A percentile compares a stretch with the other conserved stretches of the same genome.
These are phyloP conservation scores for Calliscelio sp. DNA, from an alignment of 2,888 invertebrate species.

Conservation along the genomic window DNA sequence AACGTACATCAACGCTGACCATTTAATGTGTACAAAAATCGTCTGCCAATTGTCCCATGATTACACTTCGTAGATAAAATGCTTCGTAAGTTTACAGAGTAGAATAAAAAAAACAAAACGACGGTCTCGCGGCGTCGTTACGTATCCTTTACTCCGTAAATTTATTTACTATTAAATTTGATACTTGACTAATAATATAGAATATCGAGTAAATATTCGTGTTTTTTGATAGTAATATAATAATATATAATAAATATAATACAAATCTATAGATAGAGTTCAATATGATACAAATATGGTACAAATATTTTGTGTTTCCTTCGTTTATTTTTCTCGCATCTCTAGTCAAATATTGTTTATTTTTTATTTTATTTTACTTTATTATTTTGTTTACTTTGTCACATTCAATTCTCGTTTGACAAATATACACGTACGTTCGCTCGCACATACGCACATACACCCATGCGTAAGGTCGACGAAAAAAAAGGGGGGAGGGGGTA, in stretches of 20 bases:
- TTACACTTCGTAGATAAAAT: constrained; percentile 73
- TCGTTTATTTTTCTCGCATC: constrained; percentile 66
- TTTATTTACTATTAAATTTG: constrained; percentile 85
- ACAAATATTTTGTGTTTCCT: constrained; percentile 80
- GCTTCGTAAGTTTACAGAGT: constrained; percentile 75
- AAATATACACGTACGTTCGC: constrained; percentile 64
- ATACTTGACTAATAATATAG: constrained; percentile 85
- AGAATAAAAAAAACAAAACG: constrained; percentile 74
- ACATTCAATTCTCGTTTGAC: constrained; percentile 73
- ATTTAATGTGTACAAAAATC: constrained; percentile 76
- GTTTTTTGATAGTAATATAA: constrained; percentile 81
- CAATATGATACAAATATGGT: constrained; percentile 85
- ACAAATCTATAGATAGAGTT: constrained; percentile 85
- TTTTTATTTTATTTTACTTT: too few relatives aligned
- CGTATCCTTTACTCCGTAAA: constrained; percentile 79
- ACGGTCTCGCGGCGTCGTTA: constrained; percentile 50
- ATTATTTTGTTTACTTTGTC: constrained; percentile 54
- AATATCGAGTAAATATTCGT: constrained; percentile 85
- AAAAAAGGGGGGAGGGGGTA: constrained; percentile 52
- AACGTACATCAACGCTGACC: constrained; percentile 75
- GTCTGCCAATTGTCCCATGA: constrained; percentile 74
- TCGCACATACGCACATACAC: constrained; percentile 66
- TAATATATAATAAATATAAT: constrained; percentile 83
- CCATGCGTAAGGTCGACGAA: constrained; percentile 72
- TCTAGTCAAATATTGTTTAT: constrained; percentile 70